These are phyloP conservation scores for Corythucha ciliata DNA, from an alignment of 2,888 invertebrate species.

Conservation along the genomic window DNA sequence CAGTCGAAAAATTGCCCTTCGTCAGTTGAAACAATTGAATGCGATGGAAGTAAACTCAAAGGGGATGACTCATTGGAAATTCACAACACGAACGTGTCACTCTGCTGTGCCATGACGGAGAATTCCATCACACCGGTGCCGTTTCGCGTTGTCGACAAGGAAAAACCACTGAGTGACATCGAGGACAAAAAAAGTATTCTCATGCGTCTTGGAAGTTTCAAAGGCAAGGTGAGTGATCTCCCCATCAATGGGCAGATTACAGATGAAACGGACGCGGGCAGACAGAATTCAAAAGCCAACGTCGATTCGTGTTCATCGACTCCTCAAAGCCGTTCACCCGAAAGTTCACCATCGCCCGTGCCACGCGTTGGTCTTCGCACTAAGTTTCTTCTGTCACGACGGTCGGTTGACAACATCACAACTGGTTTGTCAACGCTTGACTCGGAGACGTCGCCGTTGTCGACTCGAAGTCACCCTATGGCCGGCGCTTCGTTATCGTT, in stretches of 20 bases:
- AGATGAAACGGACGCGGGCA: too few relatives aligned
- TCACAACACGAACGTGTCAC: constrained; percentile 33
- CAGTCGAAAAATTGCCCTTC: constrained; percentile 37
- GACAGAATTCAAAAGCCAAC: too few relatives aligned
- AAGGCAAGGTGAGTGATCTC: too few relatives aligned
- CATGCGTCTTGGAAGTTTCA: too few relatives aligned
- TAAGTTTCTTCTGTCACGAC: constrained; percentile 38
- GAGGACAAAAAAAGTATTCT: too few relatives aligned
- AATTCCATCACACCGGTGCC: constrained; percentile 42
- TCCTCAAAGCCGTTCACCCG: constrained; percentile 28
- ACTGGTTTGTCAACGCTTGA: constrained; percentile 39
- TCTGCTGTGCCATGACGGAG: constrained; percentile 45
- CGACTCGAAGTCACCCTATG: constrained; percentile 30
- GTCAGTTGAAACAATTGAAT: too few relatives aligned
- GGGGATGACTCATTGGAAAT: constrained; percentile 17
- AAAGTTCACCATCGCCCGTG: constrained; percentile 31
- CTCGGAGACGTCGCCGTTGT: constrained; percentile 32
- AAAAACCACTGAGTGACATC: too few relatives aligned
- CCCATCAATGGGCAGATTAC: too few relatives aligned
- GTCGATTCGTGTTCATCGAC: constrained; percentile 22
- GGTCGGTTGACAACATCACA: constrained; percentile 42
- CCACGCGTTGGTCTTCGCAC: constrained; percentile 36
- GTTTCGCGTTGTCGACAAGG: too few relatives aligned
- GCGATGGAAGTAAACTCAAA: too few relatives aligned
- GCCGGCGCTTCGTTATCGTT: constrained; percentile 21